Evolutionary conservation across 2,113 vertebrate genomes (phyloP).

Genomic region (Neogale vison): DNA sequence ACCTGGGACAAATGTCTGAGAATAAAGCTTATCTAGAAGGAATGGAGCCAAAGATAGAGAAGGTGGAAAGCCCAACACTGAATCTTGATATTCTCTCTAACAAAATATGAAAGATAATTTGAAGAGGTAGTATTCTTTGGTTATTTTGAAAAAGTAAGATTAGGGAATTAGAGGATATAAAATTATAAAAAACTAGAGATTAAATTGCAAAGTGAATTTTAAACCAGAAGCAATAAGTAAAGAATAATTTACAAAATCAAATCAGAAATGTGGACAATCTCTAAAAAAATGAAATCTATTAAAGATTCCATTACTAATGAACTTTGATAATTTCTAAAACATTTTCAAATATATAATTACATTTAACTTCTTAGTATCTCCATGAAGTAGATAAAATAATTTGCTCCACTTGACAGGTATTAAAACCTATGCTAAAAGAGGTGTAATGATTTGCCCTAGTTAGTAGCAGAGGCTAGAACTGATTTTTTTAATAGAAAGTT

Average conservation of each 20-base stretch:
- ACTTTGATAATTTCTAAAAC: neutral
- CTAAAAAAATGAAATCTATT: neutral
- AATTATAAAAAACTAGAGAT: slow-evolving; percentile 15
- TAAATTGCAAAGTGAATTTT: slow-evolving; percentile 24
- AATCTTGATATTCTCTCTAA: neutral
- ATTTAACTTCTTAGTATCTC: neutral
- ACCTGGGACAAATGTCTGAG: neutral
- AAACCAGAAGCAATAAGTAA: slow-evolving; percentile 11
- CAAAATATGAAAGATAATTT: neutral
- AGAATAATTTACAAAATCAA: slow-evolving; percentile 16
- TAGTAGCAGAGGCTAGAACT: neutral
- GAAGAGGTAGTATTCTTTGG: neutral
- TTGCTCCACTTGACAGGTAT: neutral
- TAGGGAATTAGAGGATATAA: slow-evolving; percentile 7
- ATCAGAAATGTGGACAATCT: neutral
- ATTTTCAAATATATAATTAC: neutral
- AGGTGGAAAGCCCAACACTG: neutral
- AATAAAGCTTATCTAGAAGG: neutral
- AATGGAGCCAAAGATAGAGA: neutral
- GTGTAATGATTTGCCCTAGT: neutral
- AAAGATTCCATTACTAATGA: neutral
- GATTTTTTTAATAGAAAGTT: neutral
- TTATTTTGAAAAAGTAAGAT: slow-evolving; percentile 34
- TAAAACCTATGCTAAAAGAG: neutral
- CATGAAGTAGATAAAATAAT: neutral